Base-by-base conservation (phyloP, 1,140 invertebrate genomes). In the Acromyrmex echinatior region DNA sequence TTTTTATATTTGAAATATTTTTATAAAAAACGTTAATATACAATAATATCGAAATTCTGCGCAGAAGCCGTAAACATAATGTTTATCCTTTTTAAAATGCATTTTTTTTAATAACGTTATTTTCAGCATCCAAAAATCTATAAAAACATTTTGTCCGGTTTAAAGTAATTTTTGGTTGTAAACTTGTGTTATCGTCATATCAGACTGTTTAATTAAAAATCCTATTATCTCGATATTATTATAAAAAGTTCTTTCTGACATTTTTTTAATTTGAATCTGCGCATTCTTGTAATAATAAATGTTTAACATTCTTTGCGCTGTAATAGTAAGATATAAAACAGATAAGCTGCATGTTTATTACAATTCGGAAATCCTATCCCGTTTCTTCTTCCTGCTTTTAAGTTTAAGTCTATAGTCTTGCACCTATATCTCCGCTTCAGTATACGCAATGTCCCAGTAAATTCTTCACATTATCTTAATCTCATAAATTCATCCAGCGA, bases 401-500 rank as follows among this genome's bases (percentile, higher is more conserved):
- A 25, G 3, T 56, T 56, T 39, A 39, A 18, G 3, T 70, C n/a
- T 66, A 49, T 7, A 31, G 18, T 35, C 12, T 56, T 58, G 21
- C 10, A 6, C 21, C 21, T 21, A 35, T 80, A n/a, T 5, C 21
- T 21, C n/a, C 10, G 21, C 12, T 63, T n/a, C 16, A 31, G 14
- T 39, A 80, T 51, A 80, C n/a, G 14, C 45, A 14, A 68, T 68
- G 68, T 66, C 14, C 6, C 25, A 53, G 14, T 35, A 70, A 77
- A 53, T 80, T 56, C 31, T n/a, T n/a, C 1, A 14, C 18, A 35
- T 70, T 68, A 66, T 12, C 16, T 28, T 56, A 56, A 71, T 71
- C 51, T 71, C 65, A 45, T 56, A 81, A 71, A 71, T 71, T n/a
- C 28, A 56, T 80, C 21, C n/a, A 25, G 21, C 51, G 18, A 81